Conservation (phyloP, 2,113 vertebrate species). For the Pedetes capensis region DNA sequence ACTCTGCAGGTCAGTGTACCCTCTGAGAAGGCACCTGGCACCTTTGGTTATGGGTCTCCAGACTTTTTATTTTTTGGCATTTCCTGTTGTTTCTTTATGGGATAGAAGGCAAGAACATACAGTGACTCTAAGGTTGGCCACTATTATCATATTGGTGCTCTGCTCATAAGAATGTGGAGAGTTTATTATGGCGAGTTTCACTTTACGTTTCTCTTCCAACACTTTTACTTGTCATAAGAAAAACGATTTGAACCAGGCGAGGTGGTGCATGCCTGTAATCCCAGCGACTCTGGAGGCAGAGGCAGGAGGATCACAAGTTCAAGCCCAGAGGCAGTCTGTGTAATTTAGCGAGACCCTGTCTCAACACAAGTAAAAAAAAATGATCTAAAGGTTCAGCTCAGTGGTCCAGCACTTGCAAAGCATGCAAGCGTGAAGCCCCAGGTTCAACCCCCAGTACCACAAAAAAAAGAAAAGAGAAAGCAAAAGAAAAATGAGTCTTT, state of each 20-base stretch:
- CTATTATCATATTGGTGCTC: not conserved
- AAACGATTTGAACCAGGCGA: no score
- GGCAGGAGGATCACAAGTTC: no score
- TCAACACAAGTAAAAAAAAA: no score
- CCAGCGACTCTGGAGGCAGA: no score
- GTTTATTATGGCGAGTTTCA: not conserved
- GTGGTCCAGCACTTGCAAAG: no score
- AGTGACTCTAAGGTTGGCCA: not conserved
- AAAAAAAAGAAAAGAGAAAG: no score
- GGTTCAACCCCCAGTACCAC: no score
- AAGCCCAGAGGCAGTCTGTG: no score
- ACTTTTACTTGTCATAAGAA: not conserved
- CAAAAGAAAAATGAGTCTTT: not conserved
- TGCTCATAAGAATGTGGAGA: not conserved
- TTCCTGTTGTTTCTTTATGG: not conserved
- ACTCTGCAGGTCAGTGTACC: not conserved
- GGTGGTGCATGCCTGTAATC: no score
- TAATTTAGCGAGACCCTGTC: no score
- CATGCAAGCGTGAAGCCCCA: no score
- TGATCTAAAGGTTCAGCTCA: no score
- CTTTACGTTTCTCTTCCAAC: not conserved
- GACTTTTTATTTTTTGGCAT: not conserved
- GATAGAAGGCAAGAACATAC: not conserved
- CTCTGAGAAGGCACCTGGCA: rapidly evolving
- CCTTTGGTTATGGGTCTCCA: not conserved